Percentiles rank a stretch among this genome's conserved stretches.
phyloP scores from a whole-genome alignment of 1,140 invertebrate species.

The Hyposmocoma kahamanoa region DNA sequence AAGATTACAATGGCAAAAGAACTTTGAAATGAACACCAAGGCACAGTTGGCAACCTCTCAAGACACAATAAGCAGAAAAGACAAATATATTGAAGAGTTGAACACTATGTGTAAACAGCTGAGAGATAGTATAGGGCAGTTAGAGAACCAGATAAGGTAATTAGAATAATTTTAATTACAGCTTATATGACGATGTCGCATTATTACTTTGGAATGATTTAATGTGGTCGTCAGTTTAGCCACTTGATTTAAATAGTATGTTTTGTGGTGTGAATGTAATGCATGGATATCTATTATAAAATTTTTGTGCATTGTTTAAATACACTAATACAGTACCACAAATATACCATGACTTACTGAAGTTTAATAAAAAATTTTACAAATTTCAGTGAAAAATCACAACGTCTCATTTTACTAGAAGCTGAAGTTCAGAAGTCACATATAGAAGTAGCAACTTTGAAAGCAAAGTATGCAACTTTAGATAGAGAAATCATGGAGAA shows the following conservation, averaged over 20 bases:
- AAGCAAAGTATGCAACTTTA: constrained; percentile 76
- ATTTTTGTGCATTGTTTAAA: too few species aligned
- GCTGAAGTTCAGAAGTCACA: constrained; percentile 76
- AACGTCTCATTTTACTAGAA: constrained; percentile 73
- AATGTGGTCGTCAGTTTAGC: too few species aligned
- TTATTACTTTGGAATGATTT: too few species aligned
- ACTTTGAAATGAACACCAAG: constrained; percentile 50
- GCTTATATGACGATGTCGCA: too few species aligned
- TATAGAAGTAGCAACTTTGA: constrained; percentile 74
- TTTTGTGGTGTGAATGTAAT: too few species aligned
- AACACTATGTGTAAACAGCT: constrained; percentile 45
- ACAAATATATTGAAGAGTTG: constrained; percentile 64
- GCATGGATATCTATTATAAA: too few species aligned
- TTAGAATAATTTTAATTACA: too few species aligned
- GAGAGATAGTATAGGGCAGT: constrained; percentile 64
- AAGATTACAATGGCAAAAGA: constrained; percentile 53
- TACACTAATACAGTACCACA: too few species aligned
- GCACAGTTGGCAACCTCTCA: constrained; percentile 48
- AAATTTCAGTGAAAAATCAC: constrained; percentile 72
- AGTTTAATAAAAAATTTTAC: constrained; percentile 15
- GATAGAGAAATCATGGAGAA: constrained; percentile 65
- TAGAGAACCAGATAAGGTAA: constrained; percentile 74
- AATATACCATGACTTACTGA: too few species aligned
- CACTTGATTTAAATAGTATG: too few species aligned
- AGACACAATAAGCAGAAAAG: constrained; percentile 71